Conservation (phyloP, 2,797 vertebrate species). For the Threskiornis aethiopicus region DNA sequence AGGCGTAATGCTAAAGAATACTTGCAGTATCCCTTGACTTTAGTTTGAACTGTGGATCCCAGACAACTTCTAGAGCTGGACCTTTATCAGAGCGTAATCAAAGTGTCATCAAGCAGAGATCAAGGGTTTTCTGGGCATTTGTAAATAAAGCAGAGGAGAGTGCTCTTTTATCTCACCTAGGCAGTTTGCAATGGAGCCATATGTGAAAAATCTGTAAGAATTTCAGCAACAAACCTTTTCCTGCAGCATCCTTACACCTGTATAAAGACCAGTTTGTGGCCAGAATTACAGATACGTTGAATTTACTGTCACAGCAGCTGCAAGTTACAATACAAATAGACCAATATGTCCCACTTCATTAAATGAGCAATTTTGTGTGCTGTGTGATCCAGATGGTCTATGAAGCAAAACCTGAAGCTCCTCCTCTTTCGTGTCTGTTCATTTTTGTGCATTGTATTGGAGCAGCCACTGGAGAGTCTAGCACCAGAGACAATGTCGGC, state of each 20-base stretch:
- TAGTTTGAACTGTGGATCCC: not conserved
- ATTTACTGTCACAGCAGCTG: not conserved
- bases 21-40: not conserved
- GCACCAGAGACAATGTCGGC: rapidly evolving
- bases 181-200: not conserved
- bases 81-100: not conserved
- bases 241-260: not conserved
- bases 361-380: not conserved
- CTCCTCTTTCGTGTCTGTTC: not conserved
- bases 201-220: not conserved
- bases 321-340: not conserved
- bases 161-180: not conserved
- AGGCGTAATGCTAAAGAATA: not conserved
- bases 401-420: not conserved
- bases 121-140: not conserved
- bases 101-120: not conserved
- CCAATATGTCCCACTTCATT: not conserved
- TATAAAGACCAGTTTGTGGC: not conserved
- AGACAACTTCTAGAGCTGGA: not conserved
- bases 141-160: not conserved
- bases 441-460: not conserved
- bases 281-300: not conserved
- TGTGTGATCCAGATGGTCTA: not conserved
- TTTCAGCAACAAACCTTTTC: not conserved
- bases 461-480: not conserved